phyloP scores from a whole-genome alignment of 2,888 invertebrate genomes.

The Monoplex corrugatus region DNA sequence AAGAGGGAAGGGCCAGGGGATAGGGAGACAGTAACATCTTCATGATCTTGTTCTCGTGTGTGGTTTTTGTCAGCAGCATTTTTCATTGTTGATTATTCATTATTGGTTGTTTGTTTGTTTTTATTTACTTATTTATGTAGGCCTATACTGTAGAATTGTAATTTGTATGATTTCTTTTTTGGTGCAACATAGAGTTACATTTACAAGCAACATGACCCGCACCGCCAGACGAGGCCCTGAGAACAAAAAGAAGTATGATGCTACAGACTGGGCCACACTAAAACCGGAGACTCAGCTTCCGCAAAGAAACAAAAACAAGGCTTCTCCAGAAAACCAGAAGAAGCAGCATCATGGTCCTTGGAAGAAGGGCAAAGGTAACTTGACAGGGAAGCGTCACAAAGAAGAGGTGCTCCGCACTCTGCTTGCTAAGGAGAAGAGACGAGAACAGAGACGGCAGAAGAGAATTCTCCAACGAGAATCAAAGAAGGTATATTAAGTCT shows the following conservation, averaged over 20 bases:
- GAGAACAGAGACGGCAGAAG: conserved; percentile 4
- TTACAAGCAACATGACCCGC: background rate
- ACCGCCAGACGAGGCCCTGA: background rate
- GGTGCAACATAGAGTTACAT: too few relatives aligned
- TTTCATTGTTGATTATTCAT: too few relatives aligned
- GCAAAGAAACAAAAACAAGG: background rate
- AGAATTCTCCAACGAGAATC: background rate
- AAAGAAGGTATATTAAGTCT: background rate
- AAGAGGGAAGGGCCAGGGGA: too few relatives aligned
- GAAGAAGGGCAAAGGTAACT: background rate
- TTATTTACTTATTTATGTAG: too few relatives aligned
- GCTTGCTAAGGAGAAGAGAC: background rate
- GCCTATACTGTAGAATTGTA: too few relatives aligned
- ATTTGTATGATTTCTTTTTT: too few relatives aligned
- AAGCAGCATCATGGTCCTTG: background rate
- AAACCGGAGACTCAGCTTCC: background rate
- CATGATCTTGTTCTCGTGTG: too few relatives aligned
- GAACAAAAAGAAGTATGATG: background rate
- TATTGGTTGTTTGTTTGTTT: too few relatives aligned
- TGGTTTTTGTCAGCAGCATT: too few relatives aligned
- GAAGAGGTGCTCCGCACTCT: background rate
- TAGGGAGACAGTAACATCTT: too few relatives aligned
- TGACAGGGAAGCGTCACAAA: background rate
- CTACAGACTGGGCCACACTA: background rate
- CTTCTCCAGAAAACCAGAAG: background rate